Evolutionary conservation across 1,140 invertebrate genomes (phyloP).

Genomic region (Delia radicum): DNA sequence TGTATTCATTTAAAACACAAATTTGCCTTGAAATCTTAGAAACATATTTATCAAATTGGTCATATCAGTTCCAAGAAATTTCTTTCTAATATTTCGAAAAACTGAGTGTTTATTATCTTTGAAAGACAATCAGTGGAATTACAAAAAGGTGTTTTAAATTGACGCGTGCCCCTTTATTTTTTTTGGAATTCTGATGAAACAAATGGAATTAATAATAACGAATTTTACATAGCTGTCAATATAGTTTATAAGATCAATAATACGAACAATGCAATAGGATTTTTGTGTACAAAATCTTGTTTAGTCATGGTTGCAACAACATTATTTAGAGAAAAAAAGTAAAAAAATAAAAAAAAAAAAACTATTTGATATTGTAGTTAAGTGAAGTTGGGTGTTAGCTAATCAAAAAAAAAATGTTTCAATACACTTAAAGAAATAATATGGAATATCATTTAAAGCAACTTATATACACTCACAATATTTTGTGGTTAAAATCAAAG

Average conservation of each 20-base stretch:
- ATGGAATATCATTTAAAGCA: too few relatives aligned
- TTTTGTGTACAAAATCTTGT: not conserved
- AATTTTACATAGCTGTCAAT: conserved; percentile 19
- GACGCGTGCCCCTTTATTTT: conserved; percentile 44
- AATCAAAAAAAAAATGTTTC: too few relatives aligned
- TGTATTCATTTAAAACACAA: not conserved
- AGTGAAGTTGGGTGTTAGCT: not conserved
- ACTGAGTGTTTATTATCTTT: not conserved
- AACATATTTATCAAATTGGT: too few relatives aligned
- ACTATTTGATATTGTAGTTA: not conserved
- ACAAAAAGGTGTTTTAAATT: conserved; percentile 32
- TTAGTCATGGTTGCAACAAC: conserved; percentile 53
- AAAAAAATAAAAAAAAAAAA: not conserved
- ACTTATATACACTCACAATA: too few relatives aligned
- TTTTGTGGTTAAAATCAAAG: too few relatives aligned
- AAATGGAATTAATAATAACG: conserved; percentile 9
- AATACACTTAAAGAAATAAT: too few relatives aligned
- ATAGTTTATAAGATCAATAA: not conserved
- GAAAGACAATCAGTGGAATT: not conserved
- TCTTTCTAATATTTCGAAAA: too few relatives aligned
- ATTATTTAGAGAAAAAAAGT: conserved; percentile 27
- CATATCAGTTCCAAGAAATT: not conserved
- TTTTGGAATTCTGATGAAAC: not conserved
- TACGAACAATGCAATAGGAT: not conserved
- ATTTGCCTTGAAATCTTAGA: too few relatives aligned